Evolutionary conservation across 2,888 invertebrate genomes (phyloP), one percentile per base, ranked within the genome.

Genomic region (Cerastis rubricosa): DNA sequence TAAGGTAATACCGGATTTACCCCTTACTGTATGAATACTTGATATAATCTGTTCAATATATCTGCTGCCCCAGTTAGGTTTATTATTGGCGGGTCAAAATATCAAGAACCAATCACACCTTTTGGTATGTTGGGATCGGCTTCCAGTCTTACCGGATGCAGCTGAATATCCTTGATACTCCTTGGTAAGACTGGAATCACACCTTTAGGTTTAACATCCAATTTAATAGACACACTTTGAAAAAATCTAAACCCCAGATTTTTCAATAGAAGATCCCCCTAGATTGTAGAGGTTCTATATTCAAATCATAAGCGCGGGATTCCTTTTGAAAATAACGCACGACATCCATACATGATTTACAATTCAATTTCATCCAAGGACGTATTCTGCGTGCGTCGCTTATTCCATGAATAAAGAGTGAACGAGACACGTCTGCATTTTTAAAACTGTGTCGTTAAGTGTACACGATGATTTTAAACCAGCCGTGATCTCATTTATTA

Each of bases 401-500:
- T 73, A 83, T 77, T 85, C 76, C 77, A 87, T 86, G 84, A 82
- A 88, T 80, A 76, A 12, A 71, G 61, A 71, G 35, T 17, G 43
- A n/a, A 63, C 65, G 73, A 72, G 69, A 73, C 54, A 72, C 51
- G 45, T 47, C 61, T 86, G 76, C 67, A 87, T 88, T 88, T 81
- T 86, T 80, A 72, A 84, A 68, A 49, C 59, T n/a, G 59, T 71
- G 67, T 77, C 61, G 61, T 35, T 35, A 25, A 25, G 43, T 70
- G 49, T 72, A 71, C 14, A 61, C 69, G 73, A 57, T 73, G 71
- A 86, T 84, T 78, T 83, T 71, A 74, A 87, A 74, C 77, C 74
- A 78, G 76, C 79, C 83, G 72, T 90, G 91, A 89, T 86, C 86
- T 88, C 87, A 87, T 89, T 90, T 85, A 84, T 83, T 86, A 83